Evolutionary conservation across 64 coral and sea anemone species (phyloP).

Genomic region (Pocillopora verrucosa): DNA sequence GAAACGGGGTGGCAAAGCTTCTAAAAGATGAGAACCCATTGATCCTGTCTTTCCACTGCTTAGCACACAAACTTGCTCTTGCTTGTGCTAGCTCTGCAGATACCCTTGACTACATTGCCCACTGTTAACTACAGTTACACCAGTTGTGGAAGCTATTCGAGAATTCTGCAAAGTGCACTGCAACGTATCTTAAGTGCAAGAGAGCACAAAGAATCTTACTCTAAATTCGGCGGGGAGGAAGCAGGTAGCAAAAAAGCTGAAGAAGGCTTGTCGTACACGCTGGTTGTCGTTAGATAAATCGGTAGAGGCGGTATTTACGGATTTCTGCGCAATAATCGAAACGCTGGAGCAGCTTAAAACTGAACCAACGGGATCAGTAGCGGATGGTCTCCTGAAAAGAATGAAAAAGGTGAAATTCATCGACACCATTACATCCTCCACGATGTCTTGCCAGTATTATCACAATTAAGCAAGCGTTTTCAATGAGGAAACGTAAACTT

Average conservation of each 20-base stretch:
- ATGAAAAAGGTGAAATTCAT: constrained; percentile 36
- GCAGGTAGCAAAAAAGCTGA: constrained; percentile 36
- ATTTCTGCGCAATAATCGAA: constrained; percentile 26
- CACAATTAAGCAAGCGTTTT: constrained; percentile 42
- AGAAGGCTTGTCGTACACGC: constrained; percentile 40
- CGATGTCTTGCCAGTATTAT: constrained; percentile 38
- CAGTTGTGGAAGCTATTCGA: constrained; percentile 34
- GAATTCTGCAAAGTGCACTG: constrained; percentile 24
- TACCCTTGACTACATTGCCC: constrained; percentile 40
- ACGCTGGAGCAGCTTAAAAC: constrained; percentile 35
- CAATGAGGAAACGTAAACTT: constrained; percentile 39
- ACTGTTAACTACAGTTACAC: constrained; percentile 37
- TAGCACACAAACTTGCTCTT: constrained; percentile 43
- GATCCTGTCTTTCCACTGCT: constrained; percentile 28
- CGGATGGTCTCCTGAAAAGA: constrained; percentile 36
- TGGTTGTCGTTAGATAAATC: constrained; percentile 28
- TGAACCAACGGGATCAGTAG: constrained; percentile 26
- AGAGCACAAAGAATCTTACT: constrained; percentile 23
- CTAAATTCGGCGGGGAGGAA: constrained; percentile 31
- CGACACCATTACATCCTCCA: constrained; percentile 39
- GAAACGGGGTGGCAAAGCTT: constrained; percentile 19
- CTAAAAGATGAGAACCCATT: constrained; percentile 21
- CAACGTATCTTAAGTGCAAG: constrained; percentile 35
- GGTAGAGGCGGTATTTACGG: constrained; percentile 17
- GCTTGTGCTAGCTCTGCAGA: constrained; percentile 41